Evolutionary conservation across 2,888 invertebrate genomes (phyloP).

Genomic region (Drosophila antonietae): DNA sequence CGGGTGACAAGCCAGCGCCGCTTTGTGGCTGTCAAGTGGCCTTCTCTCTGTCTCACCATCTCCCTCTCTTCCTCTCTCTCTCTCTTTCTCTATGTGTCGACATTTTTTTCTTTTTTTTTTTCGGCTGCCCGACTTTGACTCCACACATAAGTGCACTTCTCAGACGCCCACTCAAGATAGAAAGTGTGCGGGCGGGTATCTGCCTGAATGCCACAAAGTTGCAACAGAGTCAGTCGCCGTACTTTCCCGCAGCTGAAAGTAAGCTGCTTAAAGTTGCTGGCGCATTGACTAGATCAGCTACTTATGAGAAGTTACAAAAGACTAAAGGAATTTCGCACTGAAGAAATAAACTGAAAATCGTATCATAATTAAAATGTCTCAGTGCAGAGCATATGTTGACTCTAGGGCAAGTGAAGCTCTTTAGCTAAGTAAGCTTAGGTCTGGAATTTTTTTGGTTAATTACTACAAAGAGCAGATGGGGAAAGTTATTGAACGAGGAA

Average conservation of each 20-base stretch:
- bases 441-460: neutral
- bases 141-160: constrained; percentile 71
- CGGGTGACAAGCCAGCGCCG: constrained; percentile 76
- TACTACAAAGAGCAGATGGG: too few relatives aligned
- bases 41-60: constrained; percentile 13
- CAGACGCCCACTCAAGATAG: constrained; percentile 36
- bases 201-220: constrained; percentile 40
- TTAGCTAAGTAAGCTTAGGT: neutral
- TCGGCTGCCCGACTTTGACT: constrained; percentile 58
- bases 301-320: neutral
- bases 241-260: neutral
- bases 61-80: neutral
- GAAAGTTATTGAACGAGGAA: neutral
- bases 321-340: neutral
- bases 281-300: constrained; percentile 8
- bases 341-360: neutral
- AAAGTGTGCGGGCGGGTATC: constrained; percentile 7
- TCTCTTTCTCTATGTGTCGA: neutral
- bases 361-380: neutral
- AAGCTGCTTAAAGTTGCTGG: constrained; percentile 12
- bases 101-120: constrained; percentile 31
- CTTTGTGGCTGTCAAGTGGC: constrained; percentile 78
- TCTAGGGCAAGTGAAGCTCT: neutral
- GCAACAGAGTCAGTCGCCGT: constrained; percentile 10
- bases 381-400: neutral